Evolutionary conservation across 1,140 invertebrate genomes (phyloP), one percentile per base, ranked within the genome.

Genomic region (Sipha flava): DNA sequence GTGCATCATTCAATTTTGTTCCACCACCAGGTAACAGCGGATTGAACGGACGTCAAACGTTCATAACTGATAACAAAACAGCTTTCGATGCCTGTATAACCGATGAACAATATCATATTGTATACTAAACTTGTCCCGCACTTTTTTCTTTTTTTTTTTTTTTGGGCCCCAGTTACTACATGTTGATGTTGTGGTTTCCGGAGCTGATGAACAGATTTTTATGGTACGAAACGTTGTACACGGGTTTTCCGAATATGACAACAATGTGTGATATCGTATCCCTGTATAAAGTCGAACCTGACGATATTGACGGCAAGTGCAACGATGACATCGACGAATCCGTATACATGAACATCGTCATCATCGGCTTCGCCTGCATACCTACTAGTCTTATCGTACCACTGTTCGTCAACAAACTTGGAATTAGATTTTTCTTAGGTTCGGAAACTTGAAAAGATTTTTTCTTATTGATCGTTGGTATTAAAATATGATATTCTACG

Each of bases 171-270:
- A 91, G 92, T 80, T 95, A 95, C 84, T 95, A 95, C 83, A 93
- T 93, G 64, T 86, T 95, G 26, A 94, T 94, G 92, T 94, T 95
- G 91, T 95, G 94, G 94, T 95, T 95, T 86, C 93, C 94, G 0
- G 93, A 95, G 86, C 88, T 95, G 81, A 95, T 94, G 86, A 93
- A 93, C 84, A 91, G 93, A 57, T 94, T 94, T 84, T 92, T 94
- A 84, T 91, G 92, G 84, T 95, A 88, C 85, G 88, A 90, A 77
- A 87, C 88, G 43, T 87, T 85, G 47, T 85, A 88, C 79, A 23
- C 2, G 4, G 47, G 47, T 0, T 6, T 21, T 2, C 34, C 31
- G n/a, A 34, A 54, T 14, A 37, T 16, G 52, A 54, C 49, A 1
- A 54, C 31, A n/a, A 75, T 75, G 72, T 75, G 72, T 16, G 47